A percentile compares a stretch with the other conserved stretches of the same genome.
These are phyloP conservation scores for Bubo bubo DNA, from an alignment of 2,113 vertebrate species.

Conservation along the genomic window DNA sequence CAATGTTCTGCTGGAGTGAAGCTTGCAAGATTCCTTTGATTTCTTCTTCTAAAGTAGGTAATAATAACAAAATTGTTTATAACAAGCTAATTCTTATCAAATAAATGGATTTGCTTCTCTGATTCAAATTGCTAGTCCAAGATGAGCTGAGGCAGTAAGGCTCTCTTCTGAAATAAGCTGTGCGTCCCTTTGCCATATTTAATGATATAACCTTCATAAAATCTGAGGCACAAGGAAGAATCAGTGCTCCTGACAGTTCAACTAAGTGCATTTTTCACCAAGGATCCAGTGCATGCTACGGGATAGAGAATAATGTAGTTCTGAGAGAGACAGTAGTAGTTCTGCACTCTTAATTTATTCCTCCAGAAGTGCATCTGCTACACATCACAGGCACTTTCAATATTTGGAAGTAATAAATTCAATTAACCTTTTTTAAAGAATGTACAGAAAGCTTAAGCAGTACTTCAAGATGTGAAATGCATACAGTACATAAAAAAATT, in stretches of 20 bases:
- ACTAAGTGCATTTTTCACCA: not conserved
- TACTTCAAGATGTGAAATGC: not conserved
- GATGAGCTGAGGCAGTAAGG: not conserved
- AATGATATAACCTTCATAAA: not conserved
- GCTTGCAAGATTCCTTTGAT: not conserved
- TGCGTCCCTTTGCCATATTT: not conserved
- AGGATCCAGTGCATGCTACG: not conserved
- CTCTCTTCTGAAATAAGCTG: not conserved
- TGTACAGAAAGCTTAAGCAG: not conserved
- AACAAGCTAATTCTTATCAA: not conserved
- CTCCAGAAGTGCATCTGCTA: not conserved
- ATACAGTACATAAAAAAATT: not conserved
- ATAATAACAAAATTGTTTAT: not conserved
- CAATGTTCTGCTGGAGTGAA: not conserved
- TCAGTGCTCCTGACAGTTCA: not conserved
- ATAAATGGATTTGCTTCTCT: not conserved
- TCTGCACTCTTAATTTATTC: not conserved
- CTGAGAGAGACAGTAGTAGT: not conserved
- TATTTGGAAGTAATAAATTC: not conserved
- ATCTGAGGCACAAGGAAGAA: not conserved
- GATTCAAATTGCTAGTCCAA: not conserved
- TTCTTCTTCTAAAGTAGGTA: not conserved
- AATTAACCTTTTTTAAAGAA: not conserved
- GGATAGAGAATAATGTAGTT: rapidly evolving
- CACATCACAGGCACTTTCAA: not conserved